These are phyloP conservation scores for Brachionus rotundiformis DNA, from an alignment of 1,140 invertebrate species.

Conservation along the genomic window DNA sequence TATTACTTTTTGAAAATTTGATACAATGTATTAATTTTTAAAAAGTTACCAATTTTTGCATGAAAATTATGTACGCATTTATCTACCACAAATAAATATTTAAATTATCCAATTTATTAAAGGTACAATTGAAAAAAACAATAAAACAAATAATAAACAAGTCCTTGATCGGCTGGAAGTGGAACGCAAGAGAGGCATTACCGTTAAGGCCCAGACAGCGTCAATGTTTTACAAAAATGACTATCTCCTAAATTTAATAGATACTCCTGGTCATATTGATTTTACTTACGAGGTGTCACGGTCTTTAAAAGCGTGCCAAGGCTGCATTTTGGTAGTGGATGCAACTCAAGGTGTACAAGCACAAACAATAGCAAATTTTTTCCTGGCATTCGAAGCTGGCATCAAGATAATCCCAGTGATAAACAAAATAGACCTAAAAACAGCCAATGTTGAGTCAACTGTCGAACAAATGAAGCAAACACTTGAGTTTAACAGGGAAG, in stretches of 20 bases:
- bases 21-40: no score
- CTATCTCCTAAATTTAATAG: slow-evolving; percentile 93
- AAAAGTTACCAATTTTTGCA: no score
- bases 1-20: no score
- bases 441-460: slow-evolving; percentile 80
- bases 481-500: slow-evolving; percentile 77
- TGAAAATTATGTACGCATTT: no score
- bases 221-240: slow-evolving; percentile 75
- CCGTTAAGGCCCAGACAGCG: slow-evolving; percentile 94
- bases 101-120: background rate
- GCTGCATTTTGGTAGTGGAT: slow-evolving; percentile 89
- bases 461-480: slow-evolving; percentile 76
- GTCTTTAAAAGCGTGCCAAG: slow-evolving; percentile 87
- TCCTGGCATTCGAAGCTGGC: slow-evolving; percentile 80
- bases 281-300: slow-evolving; percentile 88
- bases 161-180: slow-evolving; percentile 84
- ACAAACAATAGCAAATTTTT: slow-evolving; percentile 95
- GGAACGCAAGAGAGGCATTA: slow-evolving; percentile 89
- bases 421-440: slow-evolving; percentile 93
- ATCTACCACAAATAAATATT: background rate
- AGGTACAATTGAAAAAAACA: slow-evolving; percentile 23
- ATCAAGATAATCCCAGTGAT: slow-evolving; percentile 85
- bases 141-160: slow-evolving; percentile 69
- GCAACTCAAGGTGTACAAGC: slow-evolving; percentile 88
- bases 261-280: slow-evolving; percentile 97